Evolutionary conservation across 2,888 invertebrate species (phyloP).

Genomic region (Bimastos eiseni): DNA sequence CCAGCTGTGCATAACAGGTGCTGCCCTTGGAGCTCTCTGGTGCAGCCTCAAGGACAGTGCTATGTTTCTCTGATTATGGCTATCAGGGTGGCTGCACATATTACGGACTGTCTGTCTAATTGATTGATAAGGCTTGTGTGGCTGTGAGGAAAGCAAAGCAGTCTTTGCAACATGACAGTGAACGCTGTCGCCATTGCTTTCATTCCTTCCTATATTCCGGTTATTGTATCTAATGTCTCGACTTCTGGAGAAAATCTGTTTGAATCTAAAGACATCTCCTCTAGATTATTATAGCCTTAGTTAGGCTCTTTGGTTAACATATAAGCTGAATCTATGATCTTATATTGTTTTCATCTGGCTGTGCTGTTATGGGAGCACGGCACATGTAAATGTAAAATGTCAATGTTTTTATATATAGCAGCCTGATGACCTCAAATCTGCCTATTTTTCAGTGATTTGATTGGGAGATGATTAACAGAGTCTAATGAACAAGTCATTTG

Average conservation of each 20-base stretch:
- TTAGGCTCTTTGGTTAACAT: not conserved
- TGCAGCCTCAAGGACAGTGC: not conserved
- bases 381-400: too few species aligned
- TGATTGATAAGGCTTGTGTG: not conserved
- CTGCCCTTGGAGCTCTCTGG: not conserved
- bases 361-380: too few species aligned
- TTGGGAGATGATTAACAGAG: too few species aligned
- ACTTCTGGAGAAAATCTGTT: not conserved
- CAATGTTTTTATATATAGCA: too few species aligned
- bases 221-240: not conserved
- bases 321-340: not conserved
- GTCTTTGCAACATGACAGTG: not conserved
- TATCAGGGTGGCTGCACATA: slow-evolving; percentile 13
- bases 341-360: not conserved
- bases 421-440: too few species aligned
- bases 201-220: not conserved
- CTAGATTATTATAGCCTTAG: not conserved
- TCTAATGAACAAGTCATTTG: too few species aligned
- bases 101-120: not conserved
- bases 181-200: not conserved
- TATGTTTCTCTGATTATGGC: slow-evolving; percentile 2
- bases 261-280: not conserved
- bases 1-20: not conserved
- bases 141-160: not conserved
- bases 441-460: too few species aligned